These are phyloP conservation scores for Hermetia illucens DNA, from an alignment of 1,140 invertebrate genomes.

Conservation along the genomic window DNA sequence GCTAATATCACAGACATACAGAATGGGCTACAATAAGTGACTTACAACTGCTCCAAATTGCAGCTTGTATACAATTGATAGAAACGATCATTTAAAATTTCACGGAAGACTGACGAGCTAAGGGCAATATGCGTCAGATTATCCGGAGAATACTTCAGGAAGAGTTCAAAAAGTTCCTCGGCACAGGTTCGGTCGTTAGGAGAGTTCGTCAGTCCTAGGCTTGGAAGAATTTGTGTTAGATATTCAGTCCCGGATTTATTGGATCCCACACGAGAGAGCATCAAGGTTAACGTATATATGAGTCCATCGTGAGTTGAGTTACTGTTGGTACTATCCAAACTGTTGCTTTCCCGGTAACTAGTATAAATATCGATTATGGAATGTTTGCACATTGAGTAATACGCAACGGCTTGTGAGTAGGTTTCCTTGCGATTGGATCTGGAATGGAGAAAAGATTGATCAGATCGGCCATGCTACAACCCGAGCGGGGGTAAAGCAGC, in stretches of 20 bases:
- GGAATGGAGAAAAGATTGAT: conserved; percentile 18
- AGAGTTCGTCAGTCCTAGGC: not conserved
- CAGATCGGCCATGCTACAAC: too few species aligned
- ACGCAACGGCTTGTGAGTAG: not conserved
- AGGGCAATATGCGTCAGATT: not conserved
- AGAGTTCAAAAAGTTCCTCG: not conserved
- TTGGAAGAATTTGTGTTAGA: not conserved
- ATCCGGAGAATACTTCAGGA: not conserved
- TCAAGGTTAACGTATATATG: not conserved
- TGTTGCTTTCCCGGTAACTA: too few species aligned
- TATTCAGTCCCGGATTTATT: not conserved
- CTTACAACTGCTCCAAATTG: too few species aligned
- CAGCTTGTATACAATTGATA: too few species aligned
- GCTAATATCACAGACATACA: too few species aligned
- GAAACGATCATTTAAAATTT: not conserved
- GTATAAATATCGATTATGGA: too few species aligned
- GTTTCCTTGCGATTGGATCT: conserved; percentile 19
- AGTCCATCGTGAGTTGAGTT: too few species aligned
- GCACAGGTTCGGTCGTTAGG: not conserved
- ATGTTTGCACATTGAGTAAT: not conserved
- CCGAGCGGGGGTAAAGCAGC: too few species aligned
- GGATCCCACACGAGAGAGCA: not conserved
- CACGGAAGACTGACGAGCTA: not conserved
- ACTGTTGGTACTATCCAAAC: too few species aligned
- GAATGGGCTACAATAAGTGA: too few species aligned